Base-by-base conservation (phyloP, 2,113 vertebrate species). In the Platanista minor region DNA sequence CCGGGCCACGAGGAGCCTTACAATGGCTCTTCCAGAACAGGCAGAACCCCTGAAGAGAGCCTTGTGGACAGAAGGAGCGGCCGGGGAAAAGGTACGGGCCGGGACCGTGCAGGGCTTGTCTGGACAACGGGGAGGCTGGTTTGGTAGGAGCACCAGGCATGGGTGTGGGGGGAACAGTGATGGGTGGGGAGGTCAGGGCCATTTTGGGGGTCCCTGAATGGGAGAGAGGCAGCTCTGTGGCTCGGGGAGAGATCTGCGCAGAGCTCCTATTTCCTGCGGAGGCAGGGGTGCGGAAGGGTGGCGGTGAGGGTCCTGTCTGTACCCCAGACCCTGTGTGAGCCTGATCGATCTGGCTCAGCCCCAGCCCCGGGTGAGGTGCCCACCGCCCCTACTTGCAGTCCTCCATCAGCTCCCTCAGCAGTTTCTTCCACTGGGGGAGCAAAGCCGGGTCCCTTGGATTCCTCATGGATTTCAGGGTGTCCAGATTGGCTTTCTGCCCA, bases 401-500 rank as follows among this genome's bases (percentile, higher is more conserved):
- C 88, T 96, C 97, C 0, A 5, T 13, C 87, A 99, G 66, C 8
- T 98, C 98, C 9, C 25, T 91, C 64, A 98, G 98, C 91, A 99
- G 96, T 87, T 96, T 97, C 71, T 95, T 59, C 97, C 98, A 97
- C 7, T 91, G 9, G 4, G 2, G 12, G 15, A 77, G 74, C 2
- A 64, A 1, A 0, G 9, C 7, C 0, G 98, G 97, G 33, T 97
- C 97, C 0, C 1, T 49, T 0, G 96, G 90, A 5, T 85, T 95
- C 71, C 43, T 59, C 6, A 97, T 94, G 3, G 78, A 17, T 52
- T 87, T 97, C 75, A 99, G 91, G 39, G 62, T 52, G 2, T 75
- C 72, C 96, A 98, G 69, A 10, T 98, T 99, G 69, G 10, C 46
- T 95, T 98, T 98, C 98, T 99, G 91, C n/a, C 10, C 74, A 20